Percentiles rank a stretch among this genome's conserved stretches.
Evolutionary conservation across 2,797 vertebrate species (phyloP).

Genomic region (Anguilla marmorata): DNA sequence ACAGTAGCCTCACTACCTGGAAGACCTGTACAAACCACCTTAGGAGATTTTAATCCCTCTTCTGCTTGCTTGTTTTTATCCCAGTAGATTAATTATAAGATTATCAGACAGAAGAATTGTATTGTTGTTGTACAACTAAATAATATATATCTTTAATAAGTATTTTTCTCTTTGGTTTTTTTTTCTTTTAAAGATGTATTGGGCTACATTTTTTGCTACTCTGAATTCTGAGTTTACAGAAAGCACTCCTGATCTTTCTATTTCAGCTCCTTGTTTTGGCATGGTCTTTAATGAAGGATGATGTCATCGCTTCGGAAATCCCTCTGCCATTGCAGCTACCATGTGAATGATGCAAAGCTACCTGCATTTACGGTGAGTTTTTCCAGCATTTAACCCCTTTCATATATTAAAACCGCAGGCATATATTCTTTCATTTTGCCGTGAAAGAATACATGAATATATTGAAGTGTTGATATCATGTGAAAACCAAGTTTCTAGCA

Average conservation of each 20-base stretch:
- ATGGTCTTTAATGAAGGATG: slow-evolving; percentile 14
- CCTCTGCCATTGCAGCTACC: slow-evolving; percentile 8
- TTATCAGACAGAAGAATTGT: slow-evolving; percentile 66
- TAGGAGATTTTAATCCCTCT: slow-evolving; percentile 58
- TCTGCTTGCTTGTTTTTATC: slow-evolving; percentile 59
- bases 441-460: no score
- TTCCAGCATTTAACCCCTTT: slow-evolving; percentile 14
- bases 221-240: background rate
- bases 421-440: background rate
- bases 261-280: background rate
- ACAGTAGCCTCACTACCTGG: background rate
- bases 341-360: slow-evolving; percentile 17
- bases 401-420: background rate
- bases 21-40: slow-evolving; percentile 24
- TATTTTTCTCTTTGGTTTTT: slow-evolving; percentile 44
- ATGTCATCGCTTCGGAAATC: slow-evolving; percentile 18
- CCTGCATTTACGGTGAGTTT: background rate
- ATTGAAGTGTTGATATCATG: background rate
- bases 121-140: slow-evolving; percentile 63
- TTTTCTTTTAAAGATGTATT: slow-evolving; percentile 35
- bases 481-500: background rate
- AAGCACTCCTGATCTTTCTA: background rate
- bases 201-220: background rate
- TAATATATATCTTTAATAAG: slow-evolving; percentile 58
- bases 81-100: slow-evolving; percentile 73